A percentile compares a stretch with the other conserved stretches of the same genome.
Evolutionary conservation across 2,113 vertebrate species (phyloP).

Genomic region (Gobio gobio): DNA sequence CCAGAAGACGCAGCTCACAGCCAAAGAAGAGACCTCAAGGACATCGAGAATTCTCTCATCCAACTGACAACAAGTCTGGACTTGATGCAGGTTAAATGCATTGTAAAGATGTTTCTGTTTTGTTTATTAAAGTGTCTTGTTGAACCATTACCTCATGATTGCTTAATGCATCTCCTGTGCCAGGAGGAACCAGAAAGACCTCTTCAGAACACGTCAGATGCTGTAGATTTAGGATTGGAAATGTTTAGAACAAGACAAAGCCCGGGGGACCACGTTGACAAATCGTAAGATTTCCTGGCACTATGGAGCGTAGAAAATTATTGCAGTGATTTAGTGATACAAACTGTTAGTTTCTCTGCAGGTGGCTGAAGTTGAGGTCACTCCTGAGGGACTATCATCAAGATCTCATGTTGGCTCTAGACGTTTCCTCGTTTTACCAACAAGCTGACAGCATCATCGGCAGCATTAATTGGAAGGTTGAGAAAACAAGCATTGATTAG

Average conservation of each 20-base stretch:
- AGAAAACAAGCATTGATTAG: constrained; percentile 30
- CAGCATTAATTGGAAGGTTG: constrained; percentile 69
- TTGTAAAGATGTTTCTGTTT: constrained; percentile 17
- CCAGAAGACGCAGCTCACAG: constrained; percentile 66
- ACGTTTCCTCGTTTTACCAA: constrained; percentile 75
- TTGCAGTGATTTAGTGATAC: background rate
- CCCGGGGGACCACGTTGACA: constrained; percentile 23
- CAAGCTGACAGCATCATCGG: constrained; percentile 72
- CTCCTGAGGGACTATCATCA: constrained; percentile 74
- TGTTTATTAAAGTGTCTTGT: background rate
- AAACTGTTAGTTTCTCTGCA: constrained; percentile 45
- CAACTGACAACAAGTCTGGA: constrained; percentile 75
- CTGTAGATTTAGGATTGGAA: constrained; percentile 18
- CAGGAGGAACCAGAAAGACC: constrained; percentile 19
- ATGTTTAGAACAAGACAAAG: constrained; percentile 14
- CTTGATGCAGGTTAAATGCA: constrained; percentile 73
- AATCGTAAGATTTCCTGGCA: constrained; percentile 34
- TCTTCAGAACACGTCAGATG: constrained; percentile 28
- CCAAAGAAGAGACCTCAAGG: constrained; percentile 73
- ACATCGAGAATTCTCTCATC: constrained; percentile 74
- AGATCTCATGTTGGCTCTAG: constrained; percentile 75
- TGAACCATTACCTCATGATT: background rate
- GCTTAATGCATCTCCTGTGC: background rate
- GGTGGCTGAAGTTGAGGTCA: constrained; percentile 73
- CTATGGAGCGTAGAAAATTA: background rate